phyloP scores from a whole-genome alignment of 1,140 invertebrate genomes.

The Lucilia sericata region DNA sequence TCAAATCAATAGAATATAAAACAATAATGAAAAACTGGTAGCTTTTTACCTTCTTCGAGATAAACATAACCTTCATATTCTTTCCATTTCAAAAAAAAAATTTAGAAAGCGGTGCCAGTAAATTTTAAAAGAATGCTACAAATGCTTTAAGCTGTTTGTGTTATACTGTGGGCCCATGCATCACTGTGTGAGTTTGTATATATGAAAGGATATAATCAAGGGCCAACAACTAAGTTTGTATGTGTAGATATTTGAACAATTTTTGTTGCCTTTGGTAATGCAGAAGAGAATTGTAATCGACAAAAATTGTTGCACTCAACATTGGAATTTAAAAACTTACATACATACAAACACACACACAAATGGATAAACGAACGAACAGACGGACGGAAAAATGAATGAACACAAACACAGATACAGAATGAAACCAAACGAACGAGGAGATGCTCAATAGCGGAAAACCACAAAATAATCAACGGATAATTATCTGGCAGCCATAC shows the following conservation, averaged over 20 bases:
- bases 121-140: too few relatives aligned
- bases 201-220: neutral
- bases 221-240: neutral
- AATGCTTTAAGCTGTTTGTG: neutral
- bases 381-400: neutral
- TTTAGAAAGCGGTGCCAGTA: too few relatives aligned
- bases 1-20: too few relatives aligned
- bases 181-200: neutral
- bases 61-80: too few relatives aligned
- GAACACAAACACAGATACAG: neutral
- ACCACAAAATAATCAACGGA: slow-evolving; percentile 46
- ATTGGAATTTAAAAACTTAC: slow-evolving; percentile 29
- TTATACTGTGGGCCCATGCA: neutral
- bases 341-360: neutral
- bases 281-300: slow-evolving; percentile 34
- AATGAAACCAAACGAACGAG: slow-evolving; percentile 28
- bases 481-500: slow-evolving; percentile 44
- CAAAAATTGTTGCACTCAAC: slow-evolving; percentile 42
- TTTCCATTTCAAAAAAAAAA: too few relatives aligned
- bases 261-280: slow-evolving; percentile 38
- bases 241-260: slow-evolving; percentile 12
- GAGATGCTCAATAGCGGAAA: slow-evolving; percentile 45
- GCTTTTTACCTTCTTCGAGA: too few relatives aligned
- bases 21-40: too few relatives aligned
- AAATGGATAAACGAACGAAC: neutral